Conservation (phyloP, 2,797 vertebrate genomes). For the Galago senegalensis region DNA sequence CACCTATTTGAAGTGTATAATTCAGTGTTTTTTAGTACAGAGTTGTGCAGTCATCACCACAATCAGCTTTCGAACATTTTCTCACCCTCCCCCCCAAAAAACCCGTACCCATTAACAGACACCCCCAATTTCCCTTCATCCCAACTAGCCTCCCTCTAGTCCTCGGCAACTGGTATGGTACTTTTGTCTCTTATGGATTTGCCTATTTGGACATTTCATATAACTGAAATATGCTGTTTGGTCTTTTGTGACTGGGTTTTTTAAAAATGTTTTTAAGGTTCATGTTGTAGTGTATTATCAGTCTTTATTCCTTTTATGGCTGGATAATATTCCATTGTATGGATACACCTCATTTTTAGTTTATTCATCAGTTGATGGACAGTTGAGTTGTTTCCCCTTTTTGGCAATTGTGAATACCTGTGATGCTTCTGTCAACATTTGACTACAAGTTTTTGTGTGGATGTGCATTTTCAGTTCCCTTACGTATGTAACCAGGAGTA, state of each 20-base stretch:
- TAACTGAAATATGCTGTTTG: background rate
- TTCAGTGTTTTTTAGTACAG: slow-evolving; percentile 17
- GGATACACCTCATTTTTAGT: background rate
- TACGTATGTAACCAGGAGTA: background rate
- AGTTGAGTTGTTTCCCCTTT: slow-evolving; percentile 45
- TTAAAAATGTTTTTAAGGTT: slow-evolving; percentile 22
- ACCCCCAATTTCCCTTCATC: background rate
- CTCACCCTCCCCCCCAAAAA: background rate
- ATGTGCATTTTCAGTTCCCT: background rate
- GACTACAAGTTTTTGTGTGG: slow-evolving; percentile 15
- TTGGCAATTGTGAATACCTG: background rate
- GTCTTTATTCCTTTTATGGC: slow-evolving; percentile 17
- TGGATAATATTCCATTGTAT: slow-evolving; percentile 41
- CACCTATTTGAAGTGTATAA: slow-evolving; percentile 5
- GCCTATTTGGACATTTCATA: background rate
- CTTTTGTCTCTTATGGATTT: background rate
- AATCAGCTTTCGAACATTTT: slow-evolving; percentile 18
- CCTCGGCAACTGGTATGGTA: background rate
- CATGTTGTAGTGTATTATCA: slow-evolving; percentile 39
- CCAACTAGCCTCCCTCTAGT: background rate
- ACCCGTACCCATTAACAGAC: background rate
- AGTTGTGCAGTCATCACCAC: background rate
- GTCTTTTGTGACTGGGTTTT: slow-evolving; percentile 12
- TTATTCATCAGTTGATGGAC: background rate
- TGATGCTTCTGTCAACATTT: background rate